Conservation (phyloP, 1,140 invertebrate genomes). For the Panagrolaimus sp. region DNA sequence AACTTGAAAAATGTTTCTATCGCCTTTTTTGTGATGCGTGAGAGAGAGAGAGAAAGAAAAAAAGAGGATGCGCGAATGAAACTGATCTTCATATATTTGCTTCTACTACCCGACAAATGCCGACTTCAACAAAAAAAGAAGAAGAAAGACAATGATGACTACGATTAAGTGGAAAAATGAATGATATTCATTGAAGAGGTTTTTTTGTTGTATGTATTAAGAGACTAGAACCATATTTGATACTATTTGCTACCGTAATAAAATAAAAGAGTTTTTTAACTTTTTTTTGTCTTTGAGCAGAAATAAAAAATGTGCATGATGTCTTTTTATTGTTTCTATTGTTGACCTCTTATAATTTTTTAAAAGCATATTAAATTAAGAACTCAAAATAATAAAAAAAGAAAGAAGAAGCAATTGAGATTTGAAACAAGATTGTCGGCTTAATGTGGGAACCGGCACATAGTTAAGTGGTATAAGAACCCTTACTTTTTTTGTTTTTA, state of each 20-base stretch:
- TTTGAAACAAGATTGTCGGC: slow-evolving; percentile 5
- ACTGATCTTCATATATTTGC: slow-evolving; percentile 7
- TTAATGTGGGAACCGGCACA: slow-evolving; percentile 8
- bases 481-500: background rate
- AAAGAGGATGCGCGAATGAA: slow-evolving; percentile 6
- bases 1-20: slow-evolving; percentile 1
- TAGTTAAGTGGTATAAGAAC: slow-evolving; percentile 7
- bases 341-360: slow-evolving; percentile 1
- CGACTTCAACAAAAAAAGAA: slow-evolving; percentile 1
- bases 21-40: background rate
- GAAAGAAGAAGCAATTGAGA: slow-evolving; percentile 5
- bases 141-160: slow-evolving; percentile 6
- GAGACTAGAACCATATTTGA: no score
- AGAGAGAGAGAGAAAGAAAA: no score
- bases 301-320: background rate
- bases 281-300: background rate
- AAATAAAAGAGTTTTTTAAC: background rate
- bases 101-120: background rate
- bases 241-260: no score
- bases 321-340: background rate
- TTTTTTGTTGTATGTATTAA: background rate
- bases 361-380: background rate
- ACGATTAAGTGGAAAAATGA: background rate
- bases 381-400: background rate
- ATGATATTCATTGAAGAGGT: background rate